These are phyloP conservation scores for Laticauda colubrina DNA, from an alignment of 2,113 vertebrate species.

Conservation along the genomic window DNA sequence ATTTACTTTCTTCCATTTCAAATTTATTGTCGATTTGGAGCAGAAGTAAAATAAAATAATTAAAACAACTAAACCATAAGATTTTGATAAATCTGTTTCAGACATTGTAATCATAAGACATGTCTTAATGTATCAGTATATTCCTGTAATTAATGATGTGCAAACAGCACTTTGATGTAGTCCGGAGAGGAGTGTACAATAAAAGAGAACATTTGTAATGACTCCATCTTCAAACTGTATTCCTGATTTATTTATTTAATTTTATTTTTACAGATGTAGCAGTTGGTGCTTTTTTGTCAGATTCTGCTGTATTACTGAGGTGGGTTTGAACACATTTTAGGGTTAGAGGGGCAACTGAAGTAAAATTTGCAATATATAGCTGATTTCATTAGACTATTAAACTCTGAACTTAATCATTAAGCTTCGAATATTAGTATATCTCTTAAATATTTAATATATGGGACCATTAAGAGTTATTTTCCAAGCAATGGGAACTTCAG, in stretches of 20 bases:
- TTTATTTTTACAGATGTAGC: constrained; percentile 83
- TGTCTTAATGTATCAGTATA: constrained; percentile 11
- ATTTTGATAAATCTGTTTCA: constrained; percentile 24
- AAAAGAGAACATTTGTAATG: constrained; percentile 52
- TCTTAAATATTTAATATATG: constrained; percentile 4
- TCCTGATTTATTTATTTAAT: constrained; percentile 10
- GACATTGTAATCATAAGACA: constrained; percentile 7
- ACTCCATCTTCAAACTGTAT: constrained; percentile 47
- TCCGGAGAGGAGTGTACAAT: constrained; percentile 37
- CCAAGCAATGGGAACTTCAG: constrained; percentile 15
- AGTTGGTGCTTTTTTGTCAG: constrained; percentile 89
- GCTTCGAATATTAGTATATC: background rate
- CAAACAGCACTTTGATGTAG: constrained; percentile 46
- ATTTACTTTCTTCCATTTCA: constrained; percentile 3
- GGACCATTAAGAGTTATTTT: constrained; percentile 13
- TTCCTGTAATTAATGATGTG: constrained; percentile 46
- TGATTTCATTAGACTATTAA: constrained; percentile 33
- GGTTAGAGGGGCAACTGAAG: constrained; percentile 28
- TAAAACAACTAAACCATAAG: background rate
- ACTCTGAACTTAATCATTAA: constrained; percentile 31
- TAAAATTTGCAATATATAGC: constrained; percentile 32
- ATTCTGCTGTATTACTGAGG: constrained; percentile 90
- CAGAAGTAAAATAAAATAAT: background rate
- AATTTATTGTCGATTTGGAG: background rate
- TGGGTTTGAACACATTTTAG: constrained; percentile 60